A percentile compares a stretch with the other conserved stretches of the same genome.
Evolutionary conservation across 2,888 invertebrate genomes (phyloP).

Genomic region (Tineola bisselliella): DNA sequence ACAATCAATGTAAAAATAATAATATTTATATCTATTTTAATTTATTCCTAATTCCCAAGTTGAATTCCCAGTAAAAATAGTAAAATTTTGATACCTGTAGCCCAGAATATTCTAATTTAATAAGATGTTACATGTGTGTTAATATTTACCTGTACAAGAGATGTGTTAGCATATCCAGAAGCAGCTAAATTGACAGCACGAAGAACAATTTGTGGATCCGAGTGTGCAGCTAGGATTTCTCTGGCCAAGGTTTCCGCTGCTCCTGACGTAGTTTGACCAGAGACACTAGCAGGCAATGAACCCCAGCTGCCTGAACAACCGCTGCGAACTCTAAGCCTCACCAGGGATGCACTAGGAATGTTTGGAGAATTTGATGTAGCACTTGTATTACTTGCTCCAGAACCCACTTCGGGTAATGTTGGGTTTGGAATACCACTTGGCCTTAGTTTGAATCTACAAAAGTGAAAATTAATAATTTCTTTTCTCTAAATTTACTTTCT

Average conservation of each 20-base stretch:
- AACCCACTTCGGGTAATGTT: conserved; percentile 57
- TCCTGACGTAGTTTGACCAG: conserved; percentile 44
- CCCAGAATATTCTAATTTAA: too few relatives aligned
- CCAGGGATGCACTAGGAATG: conserved; percentile 33
- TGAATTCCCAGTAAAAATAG: too few relatives aligned
- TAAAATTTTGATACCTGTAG: too few relatives aligned
- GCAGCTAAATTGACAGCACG: conserved; percentile 64
- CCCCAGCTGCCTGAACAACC: conserved; percentile 52
- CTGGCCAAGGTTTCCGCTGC: conserved; percentile 49
- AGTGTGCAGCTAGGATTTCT: conserved; percentile 54
- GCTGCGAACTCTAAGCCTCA: conserved; percentile 39
- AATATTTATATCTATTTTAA: too few relatives aligned
- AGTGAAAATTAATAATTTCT: neutral
- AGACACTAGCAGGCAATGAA: conserved; percentile 36
- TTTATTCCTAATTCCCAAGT: too few relatives aligned
- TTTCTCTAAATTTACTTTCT: neutral
- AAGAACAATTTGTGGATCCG: conserved; percentile 62
- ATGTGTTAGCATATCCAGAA: conserved; percentile 56
- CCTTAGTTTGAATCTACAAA: conserved; percentile 61
- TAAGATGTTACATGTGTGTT: neutral
- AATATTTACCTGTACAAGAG: conserved; percentile 44
- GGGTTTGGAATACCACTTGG: conserved; percentile 57
- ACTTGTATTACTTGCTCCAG: conserved; percentile 35
- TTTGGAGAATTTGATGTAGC: conserved; percentile 22
- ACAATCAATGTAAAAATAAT: too few relatives aligned